Evolutionary conservation across 1,140 invertebrate genomes (phyloP).

Genomic region (Drosophila seguyi): DNA sequence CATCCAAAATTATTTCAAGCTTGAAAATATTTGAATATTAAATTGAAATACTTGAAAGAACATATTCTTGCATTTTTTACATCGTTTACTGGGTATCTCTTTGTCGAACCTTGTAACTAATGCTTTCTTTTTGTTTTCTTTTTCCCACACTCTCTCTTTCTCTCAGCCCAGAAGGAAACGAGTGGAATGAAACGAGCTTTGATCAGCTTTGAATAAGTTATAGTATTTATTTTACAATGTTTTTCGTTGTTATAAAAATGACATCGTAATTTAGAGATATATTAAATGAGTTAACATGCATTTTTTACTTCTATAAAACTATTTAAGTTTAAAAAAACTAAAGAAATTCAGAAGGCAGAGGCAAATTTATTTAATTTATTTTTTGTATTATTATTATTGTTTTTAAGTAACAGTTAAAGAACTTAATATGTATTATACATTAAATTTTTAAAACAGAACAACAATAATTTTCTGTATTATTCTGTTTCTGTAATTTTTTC

Average conservation of each 20-base stretch:
- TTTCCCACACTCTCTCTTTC: background rate
- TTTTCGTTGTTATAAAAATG: background rate
- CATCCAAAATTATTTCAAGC: too few relatives aligned
- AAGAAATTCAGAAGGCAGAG: background rate
- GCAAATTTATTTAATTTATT: background rate
- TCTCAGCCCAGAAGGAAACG: too few relatives aligned
- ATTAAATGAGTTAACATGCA: background rate
- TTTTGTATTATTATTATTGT: background rate
- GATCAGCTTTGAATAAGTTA: background rate
- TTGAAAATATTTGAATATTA: background rate
- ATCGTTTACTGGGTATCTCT: background rate
- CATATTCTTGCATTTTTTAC: too few relatives aligned
- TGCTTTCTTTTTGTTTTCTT: background rate
- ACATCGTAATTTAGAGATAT: background rate
- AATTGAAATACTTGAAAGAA: background rate
- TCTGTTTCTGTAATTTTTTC: too few relatives aligned
- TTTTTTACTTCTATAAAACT: background rate
- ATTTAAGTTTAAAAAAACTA: background rate
- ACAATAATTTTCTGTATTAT: too few relatives aligned
- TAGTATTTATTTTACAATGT: background rate
- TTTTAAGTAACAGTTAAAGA: too few relatives aligned
- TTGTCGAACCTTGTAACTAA: background rate
- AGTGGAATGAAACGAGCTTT: background rate
- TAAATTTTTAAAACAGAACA: too few relatives aligned
- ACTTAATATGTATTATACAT: too few relatives aligned